These are phyloP conservation scores for Streptopelia turtur DNA, from an alignment of 2,797 vertebrate species.

Conservation along the genomic window DNA sequence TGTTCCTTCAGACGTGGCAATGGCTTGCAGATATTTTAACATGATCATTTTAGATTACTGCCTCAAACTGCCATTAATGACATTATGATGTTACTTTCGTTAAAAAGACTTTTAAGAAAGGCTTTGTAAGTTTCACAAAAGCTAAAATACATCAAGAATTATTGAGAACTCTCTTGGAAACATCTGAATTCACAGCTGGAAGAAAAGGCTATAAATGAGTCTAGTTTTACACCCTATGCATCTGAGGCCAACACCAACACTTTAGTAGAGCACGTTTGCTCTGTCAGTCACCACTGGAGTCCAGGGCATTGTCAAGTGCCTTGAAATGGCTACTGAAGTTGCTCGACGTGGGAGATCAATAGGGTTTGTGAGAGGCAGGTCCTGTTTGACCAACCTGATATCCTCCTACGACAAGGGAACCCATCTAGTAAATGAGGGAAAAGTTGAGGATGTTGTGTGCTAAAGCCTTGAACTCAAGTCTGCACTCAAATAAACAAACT, in stretches of 20 bases:
- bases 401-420: no score
- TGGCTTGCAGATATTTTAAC: conserved; percentile 3
- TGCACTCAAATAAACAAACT: background rate
- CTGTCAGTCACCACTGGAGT: background rate
- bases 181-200: background rate
- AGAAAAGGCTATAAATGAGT: background rate
- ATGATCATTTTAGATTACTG: background rate
- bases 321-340: background rate
- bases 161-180: background rate
- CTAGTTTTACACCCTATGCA: background rate
- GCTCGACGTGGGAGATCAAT: background rate
- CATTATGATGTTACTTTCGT: background rate
- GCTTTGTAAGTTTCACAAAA: background rate
- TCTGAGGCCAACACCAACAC: background rate
- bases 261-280: background rate
- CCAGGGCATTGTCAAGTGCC: no score
- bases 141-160: background rate
- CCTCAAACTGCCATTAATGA: background rate
- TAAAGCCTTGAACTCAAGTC: background rate
- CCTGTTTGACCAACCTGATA: no score
- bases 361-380: no score
- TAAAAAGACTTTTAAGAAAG: background rate
- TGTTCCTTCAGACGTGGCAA: background rate
- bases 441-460: no score
- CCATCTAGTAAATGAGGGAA: no score